Conservation (phyloP, 2,888 invertebrate genomes). For the Nebria brevicollis region DNA sequence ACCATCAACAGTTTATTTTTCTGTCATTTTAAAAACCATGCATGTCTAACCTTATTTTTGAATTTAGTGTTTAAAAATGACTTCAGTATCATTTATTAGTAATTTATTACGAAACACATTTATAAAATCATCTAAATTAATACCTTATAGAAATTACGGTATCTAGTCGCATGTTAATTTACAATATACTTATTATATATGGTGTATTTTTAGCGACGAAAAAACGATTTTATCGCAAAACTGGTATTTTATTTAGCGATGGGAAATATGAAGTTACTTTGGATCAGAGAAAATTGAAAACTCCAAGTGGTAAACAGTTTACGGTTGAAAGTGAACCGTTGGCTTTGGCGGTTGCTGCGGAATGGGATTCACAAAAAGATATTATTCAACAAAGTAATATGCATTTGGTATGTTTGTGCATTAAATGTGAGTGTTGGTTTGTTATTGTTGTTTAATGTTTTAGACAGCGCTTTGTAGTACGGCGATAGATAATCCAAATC, state of each 20-base stretch:
- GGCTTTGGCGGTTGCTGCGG: conserved; percentile 91
- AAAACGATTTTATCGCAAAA: conserved; percentile 80
- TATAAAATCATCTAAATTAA: conserved; percentile 54
- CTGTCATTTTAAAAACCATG: conserved; percentile 22
- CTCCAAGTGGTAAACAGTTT: conserved; percentile 84
- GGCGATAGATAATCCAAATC: conserved; percentile 91
- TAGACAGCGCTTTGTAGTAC: conserved; percentile 82
- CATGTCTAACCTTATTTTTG: background rate
- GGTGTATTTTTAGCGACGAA: conserved; percentile 58
- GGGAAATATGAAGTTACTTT: conserved; percentile 86
- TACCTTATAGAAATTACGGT: conserved; percentile 59
- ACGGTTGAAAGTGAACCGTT: conserved; percentile 84
- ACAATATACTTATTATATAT: conserved; percentile 7
- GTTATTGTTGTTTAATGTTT: background rate
- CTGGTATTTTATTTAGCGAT: conserved; percentile 75
- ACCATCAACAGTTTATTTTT: conserved; percentile 2
- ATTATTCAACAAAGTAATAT: conserved; percentile 81
- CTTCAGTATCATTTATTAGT: background rate
- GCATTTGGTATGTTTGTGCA: conserved; percentile 77
- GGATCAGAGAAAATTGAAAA: conserved; percentile 90
- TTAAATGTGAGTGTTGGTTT: too few relatives aligned
- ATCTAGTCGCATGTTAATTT: conserved; percentile 17
- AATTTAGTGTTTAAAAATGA: background rate
- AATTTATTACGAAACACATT: background rate
- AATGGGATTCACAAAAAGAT: conserved; percentile 91